Evolutionary conservation across 2,113 vertebrate species (phyloP), one percentile per base, ranked within the genome.

Genomic region (Euleptes europaea): DNA sequence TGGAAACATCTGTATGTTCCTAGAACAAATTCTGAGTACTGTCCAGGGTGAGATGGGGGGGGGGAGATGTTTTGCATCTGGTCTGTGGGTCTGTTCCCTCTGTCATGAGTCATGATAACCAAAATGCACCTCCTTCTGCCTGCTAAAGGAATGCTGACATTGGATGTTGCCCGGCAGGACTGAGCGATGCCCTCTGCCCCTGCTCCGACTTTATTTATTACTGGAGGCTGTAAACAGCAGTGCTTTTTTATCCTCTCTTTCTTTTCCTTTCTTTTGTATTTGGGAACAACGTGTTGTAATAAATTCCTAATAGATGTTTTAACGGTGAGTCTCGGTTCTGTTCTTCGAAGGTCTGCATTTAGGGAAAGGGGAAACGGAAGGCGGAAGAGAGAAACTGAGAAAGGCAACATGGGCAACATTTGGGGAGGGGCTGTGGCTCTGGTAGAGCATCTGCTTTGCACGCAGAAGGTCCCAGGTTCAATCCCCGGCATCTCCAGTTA

Each of bases 241-340:
- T 92, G 94, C 93, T 93, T 94, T 94, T 95, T 93, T 95, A 94
- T 85, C 94, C 93, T 94, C 82, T 83, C 88, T 89, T 94, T 94
- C 93, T 91, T 94, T 94, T 94, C 94, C 94, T 94, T 95, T 94
- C 92, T 95, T 94, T 95, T 95, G 94, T 95, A 95, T 93, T 93
- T 94, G 93, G 92, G 79, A 95, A 95, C 92, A 91, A 94, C 0
- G 91, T 95, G 93, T 95, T 95, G 94, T 95, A 95, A 95, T 95
- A 95, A 95, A 95, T 92, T 93, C 94, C 94, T 93, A 0, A 88
- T 94, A 94, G 94, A 90, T 95, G 94, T 95, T 95, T 95, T 95
- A 95, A 94, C 73, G 85, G 87, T 33, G 86, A 85, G 92, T 93
- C 91, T 95, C 82, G 33, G 83, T 83, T 88, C 89, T 91, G 69